Percentiles rank a stretch among this genome's conserved stretches.
phyloP scores from a whole-genome alignment of 2,888 invertebrate genomes.

The Callyntrura guangdongensis region DNA sequence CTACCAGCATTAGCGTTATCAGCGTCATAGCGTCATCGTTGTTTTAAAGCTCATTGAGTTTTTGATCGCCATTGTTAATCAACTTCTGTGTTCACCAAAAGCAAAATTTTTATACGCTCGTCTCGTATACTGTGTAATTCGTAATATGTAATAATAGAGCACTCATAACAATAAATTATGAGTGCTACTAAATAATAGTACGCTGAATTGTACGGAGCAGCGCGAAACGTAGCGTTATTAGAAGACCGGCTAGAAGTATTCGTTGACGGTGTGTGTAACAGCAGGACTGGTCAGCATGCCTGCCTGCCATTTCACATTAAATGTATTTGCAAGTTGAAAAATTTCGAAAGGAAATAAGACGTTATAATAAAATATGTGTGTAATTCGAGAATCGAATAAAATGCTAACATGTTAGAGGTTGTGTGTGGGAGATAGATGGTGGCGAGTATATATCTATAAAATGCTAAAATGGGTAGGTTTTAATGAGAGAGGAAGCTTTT shows the following conservation, averaged over 20 bases:
- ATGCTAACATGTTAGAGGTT: neutral
- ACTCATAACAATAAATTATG: conserved; percentile 50
- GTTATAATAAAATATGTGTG: conserved; percentile 42
- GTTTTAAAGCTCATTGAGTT: conserved; percentile 28
- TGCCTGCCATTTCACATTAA: neutral
- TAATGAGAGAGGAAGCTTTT: conserved; percentile 81
- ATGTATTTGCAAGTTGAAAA: neutral
- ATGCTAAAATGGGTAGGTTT: conserved; percentile 64
- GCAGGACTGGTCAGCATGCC: neutral
- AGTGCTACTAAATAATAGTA: conserved; percentile 14
- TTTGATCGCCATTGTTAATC: conserved; percentile 21
- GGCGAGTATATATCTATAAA: conserved; percentile 30
- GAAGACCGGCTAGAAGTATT: conserved; percentile 41
- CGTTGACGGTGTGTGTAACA: neutral
- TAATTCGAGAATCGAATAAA: neutral
- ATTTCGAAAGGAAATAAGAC: conserved; percentile 49
- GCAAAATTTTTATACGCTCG: neutral
- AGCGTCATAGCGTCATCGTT: neutral
- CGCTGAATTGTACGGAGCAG: neutral
- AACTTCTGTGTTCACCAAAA: neutral
- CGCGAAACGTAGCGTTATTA: neutral
- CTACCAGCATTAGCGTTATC: neutral
- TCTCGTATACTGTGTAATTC: neutral
- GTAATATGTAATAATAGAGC: conserved; percentile 5
- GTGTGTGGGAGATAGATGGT: conserved; percentile 47